Percentiles rank a stretch among this genome's conserved stretches.
These are phyloP conservation scores for Fulica atra DNA, from an alignment of 2,113 vertebrate species.

Conservation along the genomic window DNA sequence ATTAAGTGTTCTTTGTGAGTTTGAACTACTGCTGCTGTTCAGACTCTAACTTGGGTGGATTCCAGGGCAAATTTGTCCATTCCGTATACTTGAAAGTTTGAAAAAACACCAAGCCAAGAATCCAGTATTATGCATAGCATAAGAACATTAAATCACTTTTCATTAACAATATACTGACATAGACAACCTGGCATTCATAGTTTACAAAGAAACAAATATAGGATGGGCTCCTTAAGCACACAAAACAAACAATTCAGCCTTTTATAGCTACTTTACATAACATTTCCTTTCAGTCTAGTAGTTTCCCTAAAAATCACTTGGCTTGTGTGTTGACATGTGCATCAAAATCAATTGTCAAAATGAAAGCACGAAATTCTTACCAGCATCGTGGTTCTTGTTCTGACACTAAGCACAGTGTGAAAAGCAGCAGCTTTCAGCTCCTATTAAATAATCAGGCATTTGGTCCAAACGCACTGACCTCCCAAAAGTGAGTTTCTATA, in stretches of 20 bases:
- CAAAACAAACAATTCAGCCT: background rate
- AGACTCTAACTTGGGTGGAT: background rate
- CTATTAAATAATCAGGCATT: background rate
- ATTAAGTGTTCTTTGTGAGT: background rate
- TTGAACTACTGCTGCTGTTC: background rate
- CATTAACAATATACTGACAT: background rate
- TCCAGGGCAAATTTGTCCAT: background rate
- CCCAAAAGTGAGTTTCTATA: background rate
- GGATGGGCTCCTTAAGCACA: background rate
- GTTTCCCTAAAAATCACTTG: background rate
- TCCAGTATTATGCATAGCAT: fast-evolving
- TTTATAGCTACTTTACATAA: background rate
- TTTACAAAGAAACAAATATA: background rate
- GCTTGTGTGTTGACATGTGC: background rate
- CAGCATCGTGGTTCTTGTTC: background rate
- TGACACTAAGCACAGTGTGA: background rate
- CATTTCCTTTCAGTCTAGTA: background rate
- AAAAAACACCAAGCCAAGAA: background rate
- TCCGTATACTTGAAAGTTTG: background rate
- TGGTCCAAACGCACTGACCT: background rate
- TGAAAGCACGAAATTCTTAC: background rate
- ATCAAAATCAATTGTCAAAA: background rate
- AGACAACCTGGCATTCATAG: background rate
- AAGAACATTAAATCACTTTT: background rate
- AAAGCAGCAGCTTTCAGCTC: background rate